These are phyloP conservation scores for Ceyx erithaca DNA, from an alignment of 2,797 vertebrate species.

Conservation along the genomic window DNA sequence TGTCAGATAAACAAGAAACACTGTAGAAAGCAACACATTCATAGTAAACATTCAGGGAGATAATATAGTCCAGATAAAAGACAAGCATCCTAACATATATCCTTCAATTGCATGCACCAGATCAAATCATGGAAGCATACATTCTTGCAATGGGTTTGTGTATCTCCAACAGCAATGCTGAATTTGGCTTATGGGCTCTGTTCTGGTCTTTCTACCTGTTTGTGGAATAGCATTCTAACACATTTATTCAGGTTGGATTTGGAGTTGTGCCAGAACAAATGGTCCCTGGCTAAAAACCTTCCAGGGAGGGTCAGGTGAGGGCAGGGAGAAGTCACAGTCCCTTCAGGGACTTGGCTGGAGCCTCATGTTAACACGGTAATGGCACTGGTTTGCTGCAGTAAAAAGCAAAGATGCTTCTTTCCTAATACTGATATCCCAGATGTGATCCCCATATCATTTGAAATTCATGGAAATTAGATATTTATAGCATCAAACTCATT, in stretches of 20 bases:
- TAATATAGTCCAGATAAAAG: not conserved
- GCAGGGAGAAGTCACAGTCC: not conserved
- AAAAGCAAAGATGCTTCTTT: not conserved
- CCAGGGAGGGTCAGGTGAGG: not conserved
- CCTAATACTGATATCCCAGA: not conserved
- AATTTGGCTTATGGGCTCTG: not conserved
- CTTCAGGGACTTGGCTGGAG: not conserved
- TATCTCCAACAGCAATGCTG: not conserved
- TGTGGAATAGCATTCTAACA: not conserved
- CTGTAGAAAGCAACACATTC: not conserved
- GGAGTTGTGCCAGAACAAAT: not conserved
- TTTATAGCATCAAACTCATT: slow-evolving; percentile 14
- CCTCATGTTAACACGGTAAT: not conserved
- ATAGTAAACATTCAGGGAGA: not conserved
- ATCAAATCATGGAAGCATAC: not conserved
- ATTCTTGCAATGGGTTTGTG: not conserved
- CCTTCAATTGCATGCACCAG: not conserved
- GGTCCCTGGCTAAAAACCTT: not conserved
- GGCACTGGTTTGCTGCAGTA: not conserved
- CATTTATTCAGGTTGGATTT: not conserved
- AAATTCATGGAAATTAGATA: slow-evolving; percentile 49
- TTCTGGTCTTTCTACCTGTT: not conserved
- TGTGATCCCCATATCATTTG: slow-evolving; percentile 9
- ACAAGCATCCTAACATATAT: not conserved
- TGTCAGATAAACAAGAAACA: slow-evolving; percentile 5